These are phyloP conservation scores for Alethe castanea DNA, from an alignment of 2,113 vertebrate species.

Conservation along the genomic window DNA sequence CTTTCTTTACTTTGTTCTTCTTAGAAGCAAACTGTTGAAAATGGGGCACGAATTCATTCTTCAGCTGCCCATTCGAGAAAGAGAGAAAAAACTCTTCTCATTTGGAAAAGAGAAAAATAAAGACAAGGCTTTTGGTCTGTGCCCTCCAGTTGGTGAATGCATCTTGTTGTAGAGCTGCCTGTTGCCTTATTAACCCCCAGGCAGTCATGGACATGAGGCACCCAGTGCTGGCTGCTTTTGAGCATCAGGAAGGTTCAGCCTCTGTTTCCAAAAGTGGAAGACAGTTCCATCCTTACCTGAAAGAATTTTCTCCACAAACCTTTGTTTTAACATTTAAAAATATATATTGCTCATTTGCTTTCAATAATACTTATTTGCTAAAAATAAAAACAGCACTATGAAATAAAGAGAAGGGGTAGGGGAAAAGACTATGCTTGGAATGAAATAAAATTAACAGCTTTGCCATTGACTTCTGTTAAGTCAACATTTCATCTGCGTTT, in stretches of 20 bases:
- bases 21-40: conserved; percentile 41
- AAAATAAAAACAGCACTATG: not conserved
- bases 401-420: not conserved
- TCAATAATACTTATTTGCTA: not conserved
- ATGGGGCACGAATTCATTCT: not conserved
- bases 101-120: not conserved
- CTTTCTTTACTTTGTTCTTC: conserved; percentile 39
- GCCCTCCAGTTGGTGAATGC: not conserved
- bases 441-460: not conserved
- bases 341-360: not conserved
- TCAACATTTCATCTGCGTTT: conserved; percentile 1
- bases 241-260: not conserved
- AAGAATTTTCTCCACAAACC: not conserved
- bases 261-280: not conserved
- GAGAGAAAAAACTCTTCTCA: not conserved
- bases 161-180: not conserved
- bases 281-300: not conserved
- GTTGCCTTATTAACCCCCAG: not conserved
- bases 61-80: not conserved
- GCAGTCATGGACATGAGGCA: not conserved
- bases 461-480: not conserved
- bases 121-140: not conserved
- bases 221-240: not conserved
- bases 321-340: not conserved
- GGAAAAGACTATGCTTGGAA: not conserved